Conservation (phyloP, 1,140 invertebrate genomes). For the Neotoxoptera formosana region DNA sequence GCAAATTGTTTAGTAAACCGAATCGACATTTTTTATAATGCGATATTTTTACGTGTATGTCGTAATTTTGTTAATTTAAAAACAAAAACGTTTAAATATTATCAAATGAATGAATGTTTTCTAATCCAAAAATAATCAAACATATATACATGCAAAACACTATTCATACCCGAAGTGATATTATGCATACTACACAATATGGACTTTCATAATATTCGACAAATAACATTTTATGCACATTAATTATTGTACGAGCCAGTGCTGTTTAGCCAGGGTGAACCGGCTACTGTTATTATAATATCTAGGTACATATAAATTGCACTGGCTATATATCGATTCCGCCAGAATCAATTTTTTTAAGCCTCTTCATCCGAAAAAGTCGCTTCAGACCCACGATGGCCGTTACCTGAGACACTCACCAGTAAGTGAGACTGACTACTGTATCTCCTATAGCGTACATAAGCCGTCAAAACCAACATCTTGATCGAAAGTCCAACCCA, state of each 20-base stretch:
- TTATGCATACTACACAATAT: not conserved
- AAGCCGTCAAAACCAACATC: too few relatives aligned
- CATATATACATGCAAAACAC: not conserved
- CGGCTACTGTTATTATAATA: too few relatives aligned
- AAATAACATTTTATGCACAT: not conserved
- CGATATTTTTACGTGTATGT: not conserved
- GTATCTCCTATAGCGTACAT: too few relatives aligned
- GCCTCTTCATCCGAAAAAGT: too few relatives aligned
- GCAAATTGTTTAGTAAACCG: not conserved
- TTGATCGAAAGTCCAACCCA: too few relatives aligned
- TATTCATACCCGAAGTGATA: not conserved
- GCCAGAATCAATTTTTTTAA: too few relatives aligned
- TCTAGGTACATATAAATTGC: too few relatives aligned
- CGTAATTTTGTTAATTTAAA: not conserved
- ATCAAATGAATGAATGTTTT: not conserved
- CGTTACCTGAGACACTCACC: too few relatives aligned
- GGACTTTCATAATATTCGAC: not conserved
- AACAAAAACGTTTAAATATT: not conserved
- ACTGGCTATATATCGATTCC: too few relatives aligned
- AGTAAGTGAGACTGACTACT: too few relatives aligned
- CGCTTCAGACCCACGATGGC: too few relatives aligned
- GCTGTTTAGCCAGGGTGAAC: not conserved
- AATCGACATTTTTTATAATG: not conserved
- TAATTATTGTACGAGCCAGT: not conserved
- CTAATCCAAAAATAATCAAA: slow-evolving; percentile 2